These are phyloP conservation scores for Crocallis elinguaria DNA, from an alignment of 2,888 invertebrate species.

Conservation along the genomic window DNA sequence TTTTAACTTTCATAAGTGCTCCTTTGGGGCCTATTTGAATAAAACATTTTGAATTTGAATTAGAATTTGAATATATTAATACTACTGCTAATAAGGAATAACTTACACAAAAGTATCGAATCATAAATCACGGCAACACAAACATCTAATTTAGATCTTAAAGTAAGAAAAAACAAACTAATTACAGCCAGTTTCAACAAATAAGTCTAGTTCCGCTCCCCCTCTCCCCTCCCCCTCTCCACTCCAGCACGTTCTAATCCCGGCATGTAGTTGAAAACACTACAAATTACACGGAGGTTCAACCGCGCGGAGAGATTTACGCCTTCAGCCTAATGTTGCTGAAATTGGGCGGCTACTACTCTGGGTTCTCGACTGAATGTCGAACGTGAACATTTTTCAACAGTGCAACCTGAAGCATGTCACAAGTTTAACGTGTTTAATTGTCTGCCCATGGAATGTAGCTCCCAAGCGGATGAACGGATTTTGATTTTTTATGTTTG, in stretches of 20 bases:
- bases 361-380: slow-evolving; percentile 1
- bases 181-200: not conserved
- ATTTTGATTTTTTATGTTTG: no score
- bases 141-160: not conserved
- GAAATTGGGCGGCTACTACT: slow-evolving; percentile 4
- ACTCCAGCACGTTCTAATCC: not conserved
- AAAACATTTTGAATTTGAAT: no score
- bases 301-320: slow-evolving; percentile 35
- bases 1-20: no score
- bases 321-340: slow-evolving; percentile 26
- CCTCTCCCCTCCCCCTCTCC: not conserved
- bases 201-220: not conserved
- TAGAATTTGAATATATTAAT: no score
- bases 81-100: no score
- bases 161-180: not conserved
- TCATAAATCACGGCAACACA: not conserved
- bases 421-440: no score
- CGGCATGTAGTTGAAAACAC: slow-evolving; percentile 23
- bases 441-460: not conserved
- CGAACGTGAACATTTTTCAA: no score
- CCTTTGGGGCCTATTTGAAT: no score
- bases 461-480: not conserved
- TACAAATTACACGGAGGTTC: slow-evolving; percentile 32
- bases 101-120: not conserved
- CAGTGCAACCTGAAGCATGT: no score